Evolutionary conservation across 1,140 invertebrate species (phyloP).

Genomic region (Watersipora subatra): DNA sequence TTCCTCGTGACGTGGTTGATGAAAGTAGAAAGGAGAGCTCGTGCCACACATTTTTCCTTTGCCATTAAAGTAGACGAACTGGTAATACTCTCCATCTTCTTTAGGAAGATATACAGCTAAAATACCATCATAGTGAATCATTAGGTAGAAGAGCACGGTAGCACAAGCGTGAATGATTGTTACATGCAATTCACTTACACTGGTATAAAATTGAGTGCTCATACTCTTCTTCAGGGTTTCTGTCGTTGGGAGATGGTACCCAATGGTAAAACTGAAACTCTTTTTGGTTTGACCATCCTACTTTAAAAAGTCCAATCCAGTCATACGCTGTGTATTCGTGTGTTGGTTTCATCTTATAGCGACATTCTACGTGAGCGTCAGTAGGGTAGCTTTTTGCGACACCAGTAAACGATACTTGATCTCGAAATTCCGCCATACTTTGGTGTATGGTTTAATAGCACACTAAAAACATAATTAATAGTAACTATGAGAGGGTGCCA

Average conservation of each 20-base stretch:
- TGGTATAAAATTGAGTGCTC: no score
- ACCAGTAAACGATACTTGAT: slow-evolving; percentile 31
- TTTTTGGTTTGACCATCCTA: slow-evolving; percentile 26
- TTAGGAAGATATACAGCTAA: slow-evolving; percentile 30
- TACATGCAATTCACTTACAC: not conserved
- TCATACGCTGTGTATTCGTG: slow-evolving; percentile 21
- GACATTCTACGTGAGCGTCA: slow-evolving; percentile 29
- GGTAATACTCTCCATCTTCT: slow-evolving; percentile 41
- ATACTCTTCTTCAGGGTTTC: slow-evolving; percentile 15
- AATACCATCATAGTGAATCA: slow-evolving; percentile 7
- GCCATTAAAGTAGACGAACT: slow-evolving; percentile 37
- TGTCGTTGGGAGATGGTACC: slow-evolving; percentile 18
- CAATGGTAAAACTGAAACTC: slow-evolving; percentile 33
- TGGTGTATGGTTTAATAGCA: no score
- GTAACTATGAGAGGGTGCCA: no score
- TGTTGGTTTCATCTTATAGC: slow-evolving; percentile 26
- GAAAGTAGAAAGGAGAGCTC: slow-evolving; percentile 39
- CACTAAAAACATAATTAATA: no score
- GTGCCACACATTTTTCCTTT: slow-evolving; percentile 32
- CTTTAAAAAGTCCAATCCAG: slow-evolving; percentile 35
- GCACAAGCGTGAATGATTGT: not conserved
- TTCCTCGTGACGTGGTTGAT: slow-evolving; percentile 25
- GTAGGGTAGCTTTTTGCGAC: slow-evolving; percentile 31
- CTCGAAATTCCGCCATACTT: slow-evolving; percentile 2
- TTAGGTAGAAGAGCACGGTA: not conserved